These are phyloP conservation scores for Chelon labrosus DNA, from an alignment of 2,797 vertebrate genomes.

Conservation along the genomic window DNA sequence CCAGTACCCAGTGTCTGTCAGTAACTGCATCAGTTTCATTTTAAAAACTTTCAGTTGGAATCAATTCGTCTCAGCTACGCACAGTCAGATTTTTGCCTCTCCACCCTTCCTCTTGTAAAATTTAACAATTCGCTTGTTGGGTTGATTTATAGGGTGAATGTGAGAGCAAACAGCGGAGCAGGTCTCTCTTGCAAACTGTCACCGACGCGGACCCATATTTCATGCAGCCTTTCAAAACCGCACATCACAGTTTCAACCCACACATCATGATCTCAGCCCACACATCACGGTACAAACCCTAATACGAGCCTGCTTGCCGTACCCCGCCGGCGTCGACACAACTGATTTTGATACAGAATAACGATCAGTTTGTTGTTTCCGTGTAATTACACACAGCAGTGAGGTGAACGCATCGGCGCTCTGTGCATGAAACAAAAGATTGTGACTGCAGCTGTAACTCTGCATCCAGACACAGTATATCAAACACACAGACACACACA, in stretches of 20 bases:
- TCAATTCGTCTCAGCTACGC: constrained; percentile 28
- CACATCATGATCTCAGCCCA: constrained; percentile 65
- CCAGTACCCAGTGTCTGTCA: background rate
- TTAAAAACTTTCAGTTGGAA: constrained; percentile 23
- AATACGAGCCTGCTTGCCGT: constrained; percentile 3
- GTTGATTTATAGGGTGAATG: constrained; percentile 58
- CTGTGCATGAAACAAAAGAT: constrained; percentile 28
- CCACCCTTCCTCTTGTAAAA: constrained; percentile 53
- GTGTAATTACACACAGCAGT: constrained; percentile 24
- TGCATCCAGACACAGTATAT: constrained; percentile 45
- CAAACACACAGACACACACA: constrained; percentile 28
- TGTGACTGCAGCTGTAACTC: constrained; percentile 28
- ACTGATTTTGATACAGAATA: constrained; percentile 20
- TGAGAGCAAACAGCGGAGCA: constrained; percentile 41
- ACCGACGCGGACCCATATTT: constrained; percentile 53
- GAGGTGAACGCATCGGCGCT: constrained; percentile 32
- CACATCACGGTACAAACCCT: constrained; percentile 54
- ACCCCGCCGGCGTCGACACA: background rate
- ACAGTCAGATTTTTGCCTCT: constrained; percentile 38
- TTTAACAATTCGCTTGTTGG: constrained; percentile 45
- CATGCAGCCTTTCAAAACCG: constrained; percentile 59
- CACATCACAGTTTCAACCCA: constrained; percentile 60
- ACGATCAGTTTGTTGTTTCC: constrained; percentile 35
- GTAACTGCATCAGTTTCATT: constrained; percentile 23
- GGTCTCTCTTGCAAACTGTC: constrained; percentile 52